These are phyloP conservation scores for Geodia barretti DNA, from an alignment of 37 sponge, comb jelly and placozoan species.

Conservation along the genomic window DNA sequence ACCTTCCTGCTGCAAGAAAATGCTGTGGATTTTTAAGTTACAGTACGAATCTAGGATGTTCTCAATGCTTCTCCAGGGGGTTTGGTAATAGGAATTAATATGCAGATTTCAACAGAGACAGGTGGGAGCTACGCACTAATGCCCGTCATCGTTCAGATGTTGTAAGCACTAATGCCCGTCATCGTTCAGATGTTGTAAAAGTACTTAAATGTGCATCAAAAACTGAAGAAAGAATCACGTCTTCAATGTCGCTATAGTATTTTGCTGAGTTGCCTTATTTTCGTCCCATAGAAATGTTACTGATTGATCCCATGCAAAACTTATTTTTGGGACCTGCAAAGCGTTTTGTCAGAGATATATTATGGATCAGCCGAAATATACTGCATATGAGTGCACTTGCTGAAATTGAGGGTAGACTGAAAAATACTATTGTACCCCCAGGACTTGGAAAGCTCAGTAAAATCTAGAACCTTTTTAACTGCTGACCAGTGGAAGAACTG, in stretches of 20 bases:
- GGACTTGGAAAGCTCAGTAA: conserved; percentile 11
- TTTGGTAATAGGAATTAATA: conserved; percentile 22
- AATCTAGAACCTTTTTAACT: neutral
- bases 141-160: conserved; percentile 22
- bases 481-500: conserved; percentile 27
- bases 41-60: conserved; percentile 31
- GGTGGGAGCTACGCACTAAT: conserved; percentile 17
- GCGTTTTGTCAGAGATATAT: conserved; percentile 13
- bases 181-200: neutral
- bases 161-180: conserved; percentile 2
- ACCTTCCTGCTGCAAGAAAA: conserved; percentile 37
- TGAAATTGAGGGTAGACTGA: neutral
- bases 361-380: conserved; percentile 24
- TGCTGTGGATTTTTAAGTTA: conserved; percentile 40
- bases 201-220: conserved; percentile 5
- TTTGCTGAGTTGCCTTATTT: conserved; percentile 35
- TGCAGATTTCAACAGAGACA: conserved; percentile 14
- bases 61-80: conserved; percentile 28
- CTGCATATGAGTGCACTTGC: neutral
- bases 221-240: conserved; percentile 18
- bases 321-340: conserved; percentile 36
- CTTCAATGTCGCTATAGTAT: conserved; percentile 36
- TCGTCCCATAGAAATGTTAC: conserved; percentile 20
- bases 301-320: conserved; percentile 45
- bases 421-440: neutral